phyloP scores from a whole-genome alignment of 2,888 invertebrate species.

The Lagria hirta region DNA sequence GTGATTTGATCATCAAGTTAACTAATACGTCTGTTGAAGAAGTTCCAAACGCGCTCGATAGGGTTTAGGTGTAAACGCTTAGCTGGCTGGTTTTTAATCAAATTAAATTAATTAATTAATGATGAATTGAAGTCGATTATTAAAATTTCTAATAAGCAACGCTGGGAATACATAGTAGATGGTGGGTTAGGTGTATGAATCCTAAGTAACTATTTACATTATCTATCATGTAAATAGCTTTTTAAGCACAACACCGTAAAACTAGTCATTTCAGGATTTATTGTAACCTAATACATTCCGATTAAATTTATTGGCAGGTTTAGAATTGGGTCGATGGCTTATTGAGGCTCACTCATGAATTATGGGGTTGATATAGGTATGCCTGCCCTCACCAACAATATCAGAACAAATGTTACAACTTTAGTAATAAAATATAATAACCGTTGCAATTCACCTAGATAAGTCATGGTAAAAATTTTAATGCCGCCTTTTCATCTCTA shows the following conservation, averaged over 20 bases:
- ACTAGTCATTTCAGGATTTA: constrained; percentile 21
- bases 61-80: no score
- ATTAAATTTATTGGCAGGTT: constrained; percentile 23
- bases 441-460: constrained; percentile 15
- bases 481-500: constrained; percentile 10
- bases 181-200: no score
- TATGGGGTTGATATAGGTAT: constrained; percentile 20
- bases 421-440: constrained; percentile 25
- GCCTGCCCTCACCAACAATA: constrained; percentile 18
- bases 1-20: no score
- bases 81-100: no score
- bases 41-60: no score
- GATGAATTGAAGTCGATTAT: no score
- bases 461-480: constrained; percentile 22
- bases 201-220: no score
- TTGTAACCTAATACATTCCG: constrained; percentile 19
- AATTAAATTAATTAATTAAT: no score
- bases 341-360: constrained; percentile 23
- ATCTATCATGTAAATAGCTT: no score
- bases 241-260: constrained; percentile 11
- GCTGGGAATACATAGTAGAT: no score
- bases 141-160: no score
- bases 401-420: constrained; percentile 24
- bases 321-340: constrained; percentile 23
- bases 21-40: no score